Conservation (phyloP, 1,140 invertebrate genomes). For the Plutomurus gul region DNA sequence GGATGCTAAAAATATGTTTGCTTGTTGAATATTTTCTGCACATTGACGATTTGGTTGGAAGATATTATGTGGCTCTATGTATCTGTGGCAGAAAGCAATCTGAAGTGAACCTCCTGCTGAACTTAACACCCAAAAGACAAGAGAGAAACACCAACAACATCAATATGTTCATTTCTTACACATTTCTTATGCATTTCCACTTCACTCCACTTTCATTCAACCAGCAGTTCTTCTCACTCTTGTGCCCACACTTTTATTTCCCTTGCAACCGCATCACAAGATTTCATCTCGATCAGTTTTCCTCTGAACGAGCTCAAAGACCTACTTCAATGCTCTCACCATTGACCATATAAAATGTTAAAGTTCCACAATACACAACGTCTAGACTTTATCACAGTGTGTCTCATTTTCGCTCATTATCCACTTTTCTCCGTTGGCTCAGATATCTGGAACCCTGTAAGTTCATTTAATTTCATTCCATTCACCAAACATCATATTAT, state of each 20-base stretch:
- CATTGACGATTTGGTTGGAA: not conserved
- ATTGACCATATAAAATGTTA: slow-evolving; percentile 7
- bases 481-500: not conserved
- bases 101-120: too few relatives aligned
- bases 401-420: not conserved
- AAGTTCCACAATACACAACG: not conserved
- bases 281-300: slow-evolving; percentile 2
- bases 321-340: slow-evolving; percentile 10
- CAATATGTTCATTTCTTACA: too few relatives aligned
- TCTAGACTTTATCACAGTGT: slow-evolving; percentile 11
- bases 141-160: too few relatives aligned
- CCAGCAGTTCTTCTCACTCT: too few relatives aligned
- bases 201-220: too few relatives aligned
- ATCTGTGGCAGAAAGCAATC: too few relatives aligned
- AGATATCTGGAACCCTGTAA: not conserved
- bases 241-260: not conserved
- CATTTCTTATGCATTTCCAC: too few relatives aligned
- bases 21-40: slow-evolving; percentile 21
- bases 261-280: not conserved
- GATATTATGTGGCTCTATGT: too few relatives aligned
- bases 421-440: not conserved
- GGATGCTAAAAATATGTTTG: slow-evolving; percentile 29
- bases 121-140: too few relatives aligned
- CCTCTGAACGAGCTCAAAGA: slow-evolving; percentile 11
- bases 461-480: not conserved